Percentiles rank a stretch among this genome's conserved stretches.
These are phyloP conservation scores for Ciconia stormi DNA, from an alignment of 2,113 vertebrate genomes.

Conservation along the genomic window DNA sequence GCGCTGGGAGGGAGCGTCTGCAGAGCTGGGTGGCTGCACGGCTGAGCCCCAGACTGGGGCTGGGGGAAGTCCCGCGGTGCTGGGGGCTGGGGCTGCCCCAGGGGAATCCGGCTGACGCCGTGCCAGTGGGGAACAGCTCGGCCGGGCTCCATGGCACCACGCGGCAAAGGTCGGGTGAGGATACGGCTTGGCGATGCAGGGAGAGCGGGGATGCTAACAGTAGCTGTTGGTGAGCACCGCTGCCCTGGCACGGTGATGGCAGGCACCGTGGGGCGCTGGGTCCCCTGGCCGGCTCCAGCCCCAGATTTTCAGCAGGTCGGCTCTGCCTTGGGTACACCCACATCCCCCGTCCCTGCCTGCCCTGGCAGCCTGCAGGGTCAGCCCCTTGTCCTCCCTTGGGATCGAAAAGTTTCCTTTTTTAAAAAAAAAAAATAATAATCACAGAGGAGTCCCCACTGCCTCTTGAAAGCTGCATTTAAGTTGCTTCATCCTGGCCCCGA, in stretches of 20 bases:
- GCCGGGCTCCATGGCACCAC: fast-evolving
- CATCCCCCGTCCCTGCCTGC: not conserved
- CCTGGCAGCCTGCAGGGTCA: not conserved
- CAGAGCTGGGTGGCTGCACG: not conserved
- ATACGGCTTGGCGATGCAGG: not conserved
- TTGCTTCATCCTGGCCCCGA: conserved; percentile 17
- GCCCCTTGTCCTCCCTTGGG: not conserved
- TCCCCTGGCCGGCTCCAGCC: not conserved
- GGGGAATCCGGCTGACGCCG: not conserved
- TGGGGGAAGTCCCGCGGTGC: no score
- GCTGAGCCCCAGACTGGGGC: not conserved
- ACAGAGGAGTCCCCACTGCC: not conserved
- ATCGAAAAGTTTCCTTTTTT: not conserved
- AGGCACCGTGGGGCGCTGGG: not conserved
- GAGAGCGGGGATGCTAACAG: fast-evolving
- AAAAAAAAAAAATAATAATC: not conserved
- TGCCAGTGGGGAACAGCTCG: fast-evolving
- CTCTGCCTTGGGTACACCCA: not conserved
- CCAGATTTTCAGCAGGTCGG: fast-evolving
- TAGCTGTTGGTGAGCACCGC: not conserved
- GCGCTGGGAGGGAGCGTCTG: not conserved
- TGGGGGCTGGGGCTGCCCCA: not conserved
- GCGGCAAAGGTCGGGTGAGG: not conserved
- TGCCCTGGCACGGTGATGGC: not conserved
- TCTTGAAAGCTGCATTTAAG: conserved; percentile 49